A percentile compares a stretch with the other conserved stretches of the same genome.
These are phyloP conservation scores for Plutomurus gul DNA, from an alignment of 1,140 invertebrate genomes.

Conservation along the genomic window DNA sequence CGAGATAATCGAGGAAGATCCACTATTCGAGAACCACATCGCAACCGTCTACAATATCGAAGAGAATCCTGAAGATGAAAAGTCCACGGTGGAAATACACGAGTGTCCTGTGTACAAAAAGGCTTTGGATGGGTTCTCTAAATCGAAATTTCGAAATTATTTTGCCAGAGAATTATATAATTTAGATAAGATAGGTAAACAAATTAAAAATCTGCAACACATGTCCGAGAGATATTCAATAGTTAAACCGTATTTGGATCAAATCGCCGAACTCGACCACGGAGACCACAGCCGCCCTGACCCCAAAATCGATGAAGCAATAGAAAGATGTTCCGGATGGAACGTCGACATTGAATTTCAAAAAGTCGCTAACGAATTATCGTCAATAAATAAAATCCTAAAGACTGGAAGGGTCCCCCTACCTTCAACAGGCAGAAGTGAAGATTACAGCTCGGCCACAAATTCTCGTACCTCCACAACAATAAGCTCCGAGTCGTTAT, in stretches of 20 bases:
- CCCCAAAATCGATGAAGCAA: slow-evolving; percentile 40
- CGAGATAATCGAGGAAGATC: neutral
- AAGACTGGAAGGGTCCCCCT: neutral
- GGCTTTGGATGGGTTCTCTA: neutral
- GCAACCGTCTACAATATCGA: neutral
- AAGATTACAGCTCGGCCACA: slow-evolving; percentile 27
- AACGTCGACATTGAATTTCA: slow-evolving; percentile 49
- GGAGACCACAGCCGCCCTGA: slow-evolving; percentile 37
- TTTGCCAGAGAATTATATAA: slow-evolving; percentile 45
- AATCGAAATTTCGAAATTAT: slow-evolving; percentile 44
- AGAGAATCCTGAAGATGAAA: neutral
- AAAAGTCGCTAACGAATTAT: slow-evolving; percentile 47
- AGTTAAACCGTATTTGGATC: slow-evolving; percentile 45
- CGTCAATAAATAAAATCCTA: slow-evolving; percentile 32
- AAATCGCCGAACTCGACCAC: slow-evolving; percentile 34
- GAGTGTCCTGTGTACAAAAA: neutral
- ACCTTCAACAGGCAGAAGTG: neutral
- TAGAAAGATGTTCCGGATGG: slow-evolving; percentile 52
- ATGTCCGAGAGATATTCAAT: slow-evolving; percentile 43
- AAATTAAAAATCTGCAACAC: slow-evolving; percentile 46
- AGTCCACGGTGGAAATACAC: neutral
- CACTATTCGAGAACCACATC: neutral
- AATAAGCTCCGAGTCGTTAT: slow-evolving; percentile 15
- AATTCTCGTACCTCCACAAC: slow-evolving; percentile 17
- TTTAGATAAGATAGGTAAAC: slow-evolving; percentile 48